Percentiles rank a stretch among this genome's conserved stretches.
phyloP scores from a whole-genome alignment of 2,797 vertebrate species.

The Urosaurus nigricauda region DNA sequence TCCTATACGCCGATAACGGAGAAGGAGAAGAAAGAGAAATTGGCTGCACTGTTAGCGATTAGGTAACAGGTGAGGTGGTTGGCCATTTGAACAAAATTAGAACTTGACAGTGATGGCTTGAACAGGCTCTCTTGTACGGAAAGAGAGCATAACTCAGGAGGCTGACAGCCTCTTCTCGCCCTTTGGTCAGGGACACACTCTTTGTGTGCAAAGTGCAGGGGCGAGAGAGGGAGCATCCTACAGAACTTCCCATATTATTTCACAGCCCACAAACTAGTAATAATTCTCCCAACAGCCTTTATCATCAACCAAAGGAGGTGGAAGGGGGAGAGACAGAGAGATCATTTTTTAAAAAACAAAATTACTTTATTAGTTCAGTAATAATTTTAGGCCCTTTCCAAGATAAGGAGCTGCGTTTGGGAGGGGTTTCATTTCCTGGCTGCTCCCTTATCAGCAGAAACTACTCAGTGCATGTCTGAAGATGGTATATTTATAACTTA shows the following conservation, averaged over 20 bases:
- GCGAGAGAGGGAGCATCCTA: neutral
- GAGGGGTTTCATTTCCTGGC: slow-evolving; percentile 97
- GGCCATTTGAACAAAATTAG: neutral
- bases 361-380: slow-evolving; percentile 96
- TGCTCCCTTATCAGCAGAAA: slow-evolving; percentile 82
- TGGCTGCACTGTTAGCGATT: neutral
- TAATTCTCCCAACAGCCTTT: slow-evolving; percentile 77
- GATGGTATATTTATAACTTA: slow-evolving; percentile 83
- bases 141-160: neutral
- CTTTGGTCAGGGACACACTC: slow-evolving; percentile 42
- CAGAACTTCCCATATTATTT: slow-evolving; percentile 66
- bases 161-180: slow-evolving; percentile 42
- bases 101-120: neutral
- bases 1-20: neutral
- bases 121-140: neutral
- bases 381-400: slow-evolving; percentile 83
- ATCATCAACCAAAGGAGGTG: slow-evolving; percentile 69
- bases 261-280: slow-evolving; percentile 75
- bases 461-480: slow-evolving; percentile 83
- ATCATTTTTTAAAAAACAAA: slow-evolving; percentile 79
- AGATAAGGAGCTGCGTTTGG: slow-evolving; percentile 90
- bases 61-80: neutral
- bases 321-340: slow-evolving; percentile 44
- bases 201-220: slow-evolving; percentile 45
- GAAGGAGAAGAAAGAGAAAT: neutral